A percentile compares a stretch with the other conserved stretches of the same genome.
Conservation (phyloP, 2,113 vertebrate species). For the Euleptes europaea region DNA sequence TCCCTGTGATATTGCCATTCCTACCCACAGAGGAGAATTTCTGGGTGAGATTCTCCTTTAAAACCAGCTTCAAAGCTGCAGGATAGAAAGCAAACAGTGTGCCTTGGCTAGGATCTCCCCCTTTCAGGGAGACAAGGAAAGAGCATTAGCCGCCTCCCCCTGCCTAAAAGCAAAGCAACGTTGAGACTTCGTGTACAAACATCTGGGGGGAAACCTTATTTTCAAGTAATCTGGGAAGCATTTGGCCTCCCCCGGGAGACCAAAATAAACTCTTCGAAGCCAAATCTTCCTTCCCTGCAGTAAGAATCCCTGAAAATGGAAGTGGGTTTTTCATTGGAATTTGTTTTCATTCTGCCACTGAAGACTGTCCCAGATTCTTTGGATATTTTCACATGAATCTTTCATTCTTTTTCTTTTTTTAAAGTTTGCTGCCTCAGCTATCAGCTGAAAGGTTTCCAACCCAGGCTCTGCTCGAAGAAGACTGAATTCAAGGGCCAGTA, state of each 20-base stretch:
- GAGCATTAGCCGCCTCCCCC: neutral
- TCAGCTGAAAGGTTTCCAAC: neutral
- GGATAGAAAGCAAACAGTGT: neutral
- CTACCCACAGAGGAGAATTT: neutral
- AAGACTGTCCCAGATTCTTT: slow-evolving; percentile 38
- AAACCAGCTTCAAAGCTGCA: neutral
- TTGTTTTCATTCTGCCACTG: slow-evolving; percentile 47
- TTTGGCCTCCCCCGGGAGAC: slow-evolving; percentile 19
- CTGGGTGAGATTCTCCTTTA: neutral
- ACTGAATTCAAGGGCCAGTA: too few relatives aligned
- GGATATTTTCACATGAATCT: slow-evolving; percentile 3
- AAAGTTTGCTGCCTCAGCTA: neutral
- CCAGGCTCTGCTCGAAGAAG: neutral
- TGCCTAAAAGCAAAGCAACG: neutral
- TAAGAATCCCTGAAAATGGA: slow-evolving; percentile 24
- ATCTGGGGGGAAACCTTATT: neutral
- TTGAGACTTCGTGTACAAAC: neutral
- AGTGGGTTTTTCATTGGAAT: slow-evolving; percentile 19
- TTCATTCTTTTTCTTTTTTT: too few relatives aligned
- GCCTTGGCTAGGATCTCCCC: neutral
- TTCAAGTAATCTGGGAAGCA: accelerated
- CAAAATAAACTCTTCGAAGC: slow-evolving; percentile 30
- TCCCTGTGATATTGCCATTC: neutral
- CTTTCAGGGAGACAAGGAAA: neutral
- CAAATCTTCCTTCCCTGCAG: slow-evolving; percentile 20